Conservation (phyloP, 1,140 invertebrate genomes). For the Argopecten irradians region DNA sequence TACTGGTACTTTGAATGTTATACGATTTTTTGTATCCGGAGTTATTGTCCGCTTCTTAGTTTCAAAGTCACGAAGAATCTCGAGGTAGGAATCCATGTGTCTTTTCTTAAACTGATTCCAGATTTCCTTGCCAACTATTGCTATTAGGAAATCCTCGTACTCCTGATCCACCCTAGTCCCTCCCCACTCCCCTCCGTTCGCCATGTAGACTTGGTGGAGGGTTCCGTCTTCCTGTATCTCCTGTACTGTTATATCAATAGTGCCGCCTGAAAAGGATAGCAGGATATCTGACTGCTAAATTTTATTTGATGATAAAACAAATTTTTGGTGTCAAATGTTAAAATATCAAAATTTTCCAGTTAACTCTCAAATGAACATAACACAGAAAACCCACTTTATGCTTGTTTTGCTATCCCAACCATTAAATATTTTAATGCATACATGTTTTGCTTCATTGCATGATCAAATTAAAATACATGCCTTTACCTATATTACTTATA, state of each 20-base stretch:
- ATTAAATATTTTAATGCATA: too few relatives aligned
- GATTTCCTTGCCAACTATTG: background rate
- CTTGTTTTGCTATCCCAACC: too few relatives aligned
- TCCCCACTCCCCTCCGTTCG: conserved; percentile 32
- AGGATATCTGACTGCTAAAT: background rate
- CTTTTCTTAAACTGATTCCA: background rate
- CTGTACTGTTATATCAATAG: conserved; percentile 30
- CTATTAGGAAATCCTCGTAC: background rate
- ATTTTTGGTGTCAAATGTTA: background rate
- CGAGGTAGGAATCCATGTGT: background rate
- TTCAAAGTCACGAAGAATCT: conserved; percentile 30
- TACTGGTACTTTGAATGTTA: background rate
- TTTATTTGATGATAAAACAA: background rate
- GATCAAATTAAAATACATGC: too few relatives aligned
- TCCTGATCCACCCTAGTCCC: conserved; percentile 36
- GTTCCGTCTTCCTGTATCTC: background rate
- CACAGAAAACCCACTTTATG: background rate
- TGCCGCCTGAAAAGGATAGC: conserved; percentile 26
- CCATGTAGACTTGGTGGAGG: conserved; percentile 33
- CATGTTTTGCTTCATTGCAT: too few relatives aligned
- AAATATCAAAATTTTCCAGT: background rate
- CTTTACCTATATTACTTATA: too few relatives aligned
- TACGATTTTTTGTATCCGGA: background rate
- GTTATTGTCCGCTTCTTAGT: conserved; percentile 28
- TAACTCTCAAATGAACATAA: background rate